Evolutionary conservation across 1,140 invertebrate species (phyloP).

Genomic region (Zeugodacus cucurbitae): DNA sequence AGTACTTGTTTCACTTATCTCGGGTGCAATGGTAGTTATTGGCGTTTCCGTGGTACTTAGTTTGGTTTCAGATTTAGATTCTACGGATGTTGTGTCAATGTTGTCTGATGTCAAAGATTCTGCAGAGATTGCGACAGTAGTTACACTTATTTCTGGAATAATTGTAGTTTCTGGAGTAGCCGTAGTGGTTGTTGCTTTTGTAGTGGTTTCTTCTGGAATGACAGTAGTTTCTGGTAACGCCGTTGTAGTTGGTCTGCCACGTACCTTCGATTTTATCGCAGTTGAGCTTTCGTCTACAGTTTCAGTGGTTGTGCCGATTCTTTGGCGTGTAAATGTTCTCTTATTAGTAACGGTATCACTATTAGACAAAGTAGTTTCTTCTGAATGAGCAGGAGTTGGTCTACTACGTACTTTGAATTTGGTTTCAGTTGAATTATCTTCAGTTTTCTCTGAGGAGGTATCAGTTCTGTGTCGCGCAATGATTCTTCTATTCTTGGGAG

Average conservation of each 20-base stretch:
- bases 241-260: not conserved
- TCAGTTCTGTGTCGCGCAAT: not conserved
- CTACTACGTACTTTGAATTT: not conserved
- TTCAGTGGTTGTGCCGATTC: not conserved
- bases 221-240: not conserved
- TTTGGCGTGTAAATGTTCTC: not conserved
- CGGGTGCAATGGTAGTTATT: not conserved
- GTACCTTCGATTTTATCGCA: not conserved
- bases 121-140: no score
- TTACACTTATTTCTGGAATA: no score
- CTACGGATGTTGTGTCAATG: not conserved
- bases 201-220: not conserved
- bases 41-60: not conserved
- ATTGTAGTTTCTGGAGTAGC: no score
- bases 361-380: not conserved
- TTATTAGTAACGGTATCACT: not conserved
- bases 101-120: no score
- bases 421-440: not conserved
- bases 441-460: not conserved
- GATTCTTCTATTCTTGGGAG: not conserved
- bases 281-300: not conserved
- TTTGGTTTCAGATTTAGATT: not conserved
- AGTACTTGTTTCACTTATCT: not conserved
- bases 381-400: not conserved
- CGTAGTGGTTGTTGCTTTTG: no score